Conservation (phyloP, 1,140 invertebrate genomes). For the Ooceraea biroi region DNA sequence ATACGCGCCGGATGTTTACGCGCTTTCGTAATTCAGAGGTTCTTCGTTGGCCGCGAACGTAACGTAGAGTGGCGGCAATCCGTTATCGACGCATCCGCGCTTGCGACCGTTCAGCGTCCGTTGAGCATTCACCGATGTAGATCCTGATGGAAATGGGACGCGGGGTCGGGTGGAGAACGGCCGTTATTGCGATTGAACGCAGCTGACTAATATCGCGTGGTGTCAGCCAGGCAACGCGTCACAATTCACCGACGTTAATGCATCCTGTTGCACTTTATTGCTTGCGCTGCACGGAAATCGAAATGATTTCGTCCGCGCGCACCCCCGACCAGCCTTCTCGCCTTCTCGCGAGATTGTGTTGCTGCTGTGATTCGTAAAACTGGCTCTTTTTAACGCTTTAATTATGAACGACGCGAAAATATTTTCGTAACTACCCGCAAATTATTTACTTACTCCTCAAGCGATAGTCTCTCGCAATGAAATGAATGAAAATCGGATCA, state of each 20-base stretch:
- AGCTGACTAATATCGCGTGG: constrained; percentile 51
- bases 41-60: constrained; percentile 25
- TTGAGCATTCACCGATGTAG: constrained; percentile 53
- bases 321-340: background rate
- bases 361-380: too few species aligned
- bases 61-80: constrained; percentile 25
- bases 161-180: too few species aligned
- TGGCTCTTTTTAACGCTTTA: constrained; percentile 4
- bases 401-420: too few species aligned
- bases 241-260: constrained; percentile 42
- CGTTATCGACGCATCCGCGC: constrained; percentile 52
- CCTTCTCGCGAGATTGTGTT: constrained; percentile 30
- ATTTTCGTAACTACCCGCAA: too few species aligned
- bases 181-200: constrained; percentile 54
- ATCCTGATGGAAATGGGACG: constrained; percentile 22
- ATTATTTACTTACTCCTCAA: background rate
- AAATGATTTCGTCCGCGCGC: constrained; percentile 24
- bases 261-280: constrained; percentile 58
- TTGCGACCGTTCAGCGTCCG: constrained; percentile 35
- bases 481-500: background rate
- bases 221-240: constrained; percentile 38
- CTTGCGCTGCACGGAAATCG: constrained; percentile 31
- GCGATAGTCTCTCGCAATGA: background rate
- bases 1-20: constrained; percentile 39
- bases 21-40: constrained; percentile 52